A percentile compares a stretch with the other conserved stretches of the same genome.
Conservation (phyloP, 92 coral and sea anemone species). For the Phenganax marumi region DNA sequence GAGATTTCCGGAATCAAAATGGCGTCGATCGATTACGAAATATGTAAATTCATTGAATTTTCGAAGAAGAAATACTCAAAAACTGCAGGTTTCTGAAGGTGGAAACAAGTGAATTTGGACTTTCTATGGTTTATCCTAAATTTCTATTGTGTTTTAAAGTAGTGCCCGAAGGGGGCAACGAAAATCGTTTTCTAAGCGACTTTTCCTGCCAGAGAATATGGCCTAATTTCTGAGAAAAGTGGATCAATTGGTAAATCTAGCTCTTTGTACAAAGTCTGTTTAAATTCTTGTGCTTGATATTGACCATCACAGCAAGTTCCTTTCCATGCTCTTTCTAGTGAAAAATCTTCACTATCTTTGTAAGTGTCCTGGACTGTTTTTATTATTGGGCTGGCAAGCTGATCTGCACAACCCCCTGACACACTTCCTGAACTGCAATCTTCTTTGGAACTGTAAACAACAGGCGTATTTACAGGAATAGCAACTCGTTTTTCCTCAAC, state of each 20-base stretch:
- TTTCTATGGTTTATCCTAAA: too few species aligned
- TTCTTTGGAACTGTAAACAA: not conserved
- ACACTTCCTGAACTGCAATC: not conserved
- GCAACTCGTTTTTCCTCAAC: constrained; percentile 17
- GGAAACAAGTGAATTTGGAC: too few species aligned
- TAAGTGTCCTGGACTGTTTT: constrained; percentile 3
- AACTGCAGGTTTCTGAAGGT: too few species aligned
- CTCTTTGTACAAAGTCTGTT: constrained; percentile 12
- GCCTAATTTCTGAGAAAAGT: constrained; percentile 8
- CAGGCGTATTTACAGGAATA: constrained; percentile 28
- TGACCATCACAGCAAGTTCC: not conserved
- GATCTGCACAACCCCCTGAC: constrained; percentile 25
- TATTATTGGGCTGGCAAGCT: not conserved
- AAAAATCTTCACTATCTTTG: not conserved
- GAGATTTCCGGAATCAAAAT: too few species aligned
- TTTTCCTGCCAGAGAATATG: too few species aligned
- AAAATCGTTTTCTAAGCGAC: too few species aligned
- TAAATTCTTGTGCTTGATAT: constrained; percentile 32
- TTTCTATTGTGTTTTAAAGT: too few species aligned
- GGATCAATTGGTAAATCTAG: constrained; percentile 29
- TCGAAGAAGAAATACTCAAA: too few species aligned
- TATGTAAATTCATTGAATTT: too few species aligned
- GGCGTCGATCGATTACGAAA: too few species aligned
- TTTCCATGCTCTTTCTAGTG: not conserved
- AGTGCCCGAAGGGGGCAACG: too few species aligned